Evolutionary conservation across 2,113 vertebrate genomes (phyloP).

Genomic region (Aspiorhynchus laticeps): DNA sequence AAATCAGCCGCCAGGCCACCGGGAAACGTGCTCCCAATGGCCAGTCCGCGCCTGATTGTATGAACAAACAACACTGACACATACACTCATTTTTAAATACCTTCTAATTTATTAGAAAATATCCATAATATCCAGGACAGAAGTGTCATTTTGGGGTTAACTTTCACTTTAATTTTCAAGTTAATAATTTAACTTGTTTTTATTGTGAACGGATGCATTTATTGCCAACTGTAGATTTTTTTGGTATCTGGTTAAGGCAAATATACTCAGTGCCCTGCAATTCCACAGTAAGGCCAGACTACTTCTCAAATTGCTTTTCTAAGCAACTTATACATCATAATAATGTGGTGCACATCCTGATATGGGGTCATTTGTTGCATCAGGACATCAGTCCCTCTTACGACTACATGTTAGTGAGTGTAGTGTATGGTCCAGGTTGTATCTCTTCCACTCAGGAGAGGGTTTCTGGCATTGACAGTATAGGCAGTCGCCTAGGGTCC

Average conservation of each 20-base stretch:
- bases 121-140: too few relatives aligned
- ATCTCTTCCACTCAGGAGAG: neutral
- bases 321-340: neutral
- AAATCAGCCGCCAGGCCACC: too few relatives aligned
- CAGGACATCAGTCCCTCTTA: neutral
- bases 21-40: too few relatives aligned
- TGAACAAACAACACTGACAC: neutral
- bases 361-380: neutral
- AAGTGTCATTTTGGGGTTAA: too few relatives aligned
- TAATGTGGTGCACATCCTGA: neutral
- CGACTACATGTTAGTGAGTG: neutral
- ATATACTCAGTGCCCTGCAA: neutral
- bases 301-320: neutral
- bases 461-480: neutral
- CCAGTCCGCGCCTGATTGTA: too few relatives aligned
- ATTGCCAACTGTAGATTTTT: too few relatives aligned
- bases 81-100: too few relatives aligned
- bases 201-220: too few relatives aligned
- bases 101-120: too few relatives aligned
- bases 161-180: too few relatives aligned
- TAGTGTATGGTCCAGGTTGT: slow-evolving; percentile 5
- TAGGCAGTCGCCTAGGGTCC: neutral
- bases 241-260: neutral
- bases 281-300: neutral
- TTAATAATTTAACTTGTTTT: too few relatives aligned